Evolutionary conservation across 64 coral and sea anemone species (phyloP).

Genomic region (Orbicella faveolata): DNA sequence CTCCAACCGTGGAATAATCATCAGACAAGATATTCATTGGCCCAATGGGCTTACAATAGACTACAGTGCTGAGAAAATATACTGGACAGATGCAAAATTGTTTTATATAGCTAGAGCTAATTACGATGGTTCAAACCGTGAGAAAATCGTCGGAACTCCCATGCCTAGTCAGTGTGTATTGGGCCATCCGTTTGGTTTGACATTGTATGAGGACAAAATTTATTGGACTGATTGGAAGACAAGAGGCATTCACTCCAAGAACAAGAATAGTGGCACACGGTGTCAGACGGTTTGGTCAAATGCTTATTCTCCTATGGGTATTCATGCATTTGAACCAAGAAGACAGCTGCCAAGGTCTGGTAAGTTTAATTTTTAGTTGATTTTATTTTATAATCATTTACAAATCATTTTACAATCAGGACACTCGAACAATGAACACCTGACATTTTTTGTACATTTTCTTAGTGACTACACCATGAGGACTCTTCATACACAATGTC

Average conservation of each 20-base stretch:
- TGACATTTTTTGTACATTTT: too few species aligned
- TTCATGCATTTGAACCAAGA: slow-evolving; percentile 52
- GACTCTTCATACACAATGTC: too few species aligned
- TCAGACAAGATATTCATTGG: slow-evolving; percentile 53
- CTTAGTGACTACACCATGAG: too few species aligned
- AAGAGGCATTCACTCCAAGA: slow-evolving; percentile 39
- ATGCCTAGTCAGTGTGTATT: not conserved
- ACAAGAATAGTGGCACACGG: slow-evolving; percentile 59
- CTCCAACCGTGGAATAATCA: slow-evolving; percentile 48
- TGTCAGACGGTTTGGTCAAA: slow-evolving; percentile 38
- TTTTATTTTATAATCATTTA: not conserved
- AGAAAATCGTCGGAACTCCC: slow-evolving; percentile 48
- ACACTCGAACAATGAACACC: too few species aligned
- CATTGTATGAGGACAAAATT: slow-evolving; percentile 51
- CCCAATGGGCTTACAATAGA: slow-evolving; percentile 86
- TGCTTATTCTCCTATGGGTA: slow-evolving; percentile 70
- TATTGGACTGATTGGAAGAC: slow-evolving; percentile 83
- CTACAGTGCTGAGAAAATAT: slow-evolving; percentile 62
- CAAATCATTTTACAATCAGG: too few species aligned
- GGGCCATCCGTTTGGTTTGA: slow-evolving; percentile 69
- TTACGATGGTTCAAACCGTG: slow-evolving; percentile 57
- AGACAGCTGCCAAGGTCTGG: slow-evolving; percentile 46
- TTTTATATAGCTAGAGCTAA: slow-evolving; percentile 58
- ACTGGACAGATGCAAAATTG: slow-evolving; percentile 84
- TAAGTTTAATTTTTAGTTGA: not conserved